Percentiles rank a stretch among this genome's conserved stretches.
phyloP scores from a whole-genome alignment of 2,113 vertebrate genomes.

The Xiphias gladius region DNA sequence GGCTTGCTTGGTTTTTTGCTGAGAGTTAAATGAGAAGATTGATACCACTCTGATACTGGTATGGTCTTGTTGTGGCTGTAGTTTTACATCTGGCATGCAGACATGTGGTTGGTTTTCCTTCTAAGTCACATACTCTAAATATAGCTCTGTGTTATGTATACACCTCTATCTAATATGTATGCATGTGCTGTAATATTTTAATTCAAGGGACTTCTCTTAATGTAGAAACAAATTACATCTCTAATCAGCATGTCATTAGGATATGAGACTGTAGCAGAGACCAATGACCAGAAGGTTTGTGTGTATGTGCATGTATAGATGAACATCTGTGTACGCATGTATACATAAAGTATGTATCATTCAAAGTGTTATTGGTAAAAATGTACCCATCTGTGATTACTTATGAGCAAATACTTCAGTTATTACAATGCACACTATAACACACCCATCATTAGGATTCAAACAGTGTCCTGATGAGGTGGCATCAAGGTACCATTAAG shows the following conservation, averaged over 20 bases:
- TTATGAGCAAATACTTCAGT: background rate
- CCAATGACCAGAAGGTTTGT: background rate
- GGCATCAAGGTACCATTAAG: constrained; percentile 43
- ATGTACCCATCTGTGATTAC: constrained; percentile 2
- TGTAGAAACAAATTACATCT: constrained; percentile 35
- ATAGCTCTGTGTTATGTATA: background rate
- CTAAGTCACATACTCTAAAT: background rate
- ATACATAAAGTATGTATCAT: background rate
- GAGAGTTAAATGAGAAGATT: too few species aligned
- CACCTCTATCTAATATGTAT: background rate
- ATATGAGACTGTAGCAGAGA: background rate
- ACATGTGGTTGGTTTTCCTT: background rate
- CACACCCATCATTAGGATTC: constrained; percentile 36
- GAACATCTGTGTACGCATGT: background rate
- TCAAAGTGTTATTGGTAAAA: constrained; percentile 11
- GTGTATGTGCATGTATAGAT: background rate
- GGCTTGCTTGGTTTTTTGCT: too few species aligned
- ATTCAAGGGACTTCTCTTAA: constrained; percentile 7
- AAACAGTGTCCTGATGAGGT: constrained; percentile 17
- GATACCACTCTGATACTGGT: too few species aligned
- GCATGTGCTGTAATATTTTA: constrained; percentile 21
- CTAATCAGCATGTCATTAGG: constrained; percentile 39
- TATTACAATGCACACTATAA: background rate
- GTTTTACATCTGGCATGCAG: background rate
- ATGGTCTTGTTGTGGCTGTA: background rate